Conservation (phyloP, 2,888 invertebrate genomes). For the Rhodophaea formosa region DNA sequence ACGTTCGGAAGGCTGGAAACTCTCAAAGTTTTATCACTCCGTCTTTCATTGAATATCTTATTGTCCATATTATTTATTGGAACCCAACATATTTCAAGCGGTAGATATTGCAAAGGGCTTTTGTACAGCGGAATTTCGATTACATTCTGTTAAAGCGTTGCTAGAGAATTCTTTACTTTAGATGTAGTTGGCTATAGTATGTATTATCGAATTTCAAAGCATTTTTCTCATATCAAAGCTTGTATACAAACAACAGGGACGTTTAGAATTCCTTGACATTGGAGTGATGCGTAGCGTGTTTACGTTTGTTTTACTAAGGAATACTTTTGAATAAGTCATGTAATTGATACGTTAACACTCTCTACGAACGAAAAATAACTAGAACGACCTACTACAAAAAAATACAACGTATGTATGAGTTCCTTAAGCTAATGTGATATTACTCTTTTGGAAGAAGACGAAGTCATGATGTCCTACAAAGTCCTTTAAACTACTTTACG, state of each 20-base stretch:
- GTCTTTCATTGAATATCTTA: conserved; percentile 42
- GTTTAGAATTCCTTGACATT: not conserved
- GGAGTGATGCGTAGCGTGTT: not conserved
- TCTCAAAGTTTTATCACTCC: conserved; percentile 43
- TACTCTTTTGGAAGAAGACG: no score
- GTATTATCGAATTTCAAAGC: conserved; percentile 5
- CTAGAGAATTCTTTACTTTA: conserved; percentile 38
- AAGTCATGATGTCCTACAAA: no score
- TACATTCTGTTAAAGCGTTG: conserved; percentile 41
- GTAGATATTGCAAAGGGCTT: conserved; percentile 46
- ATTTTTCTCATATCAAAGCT: not conserved
- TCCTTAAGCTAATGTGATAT: no score
- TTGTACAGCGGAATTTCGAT: conserved; percentile 46
- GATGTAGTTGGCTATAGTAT: conserved; percentile 7
- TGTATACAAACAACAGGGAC: not conserved
- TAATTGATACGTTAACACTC: no score
- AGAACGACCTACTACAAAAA: no score
- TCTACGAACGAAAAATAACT: no score
- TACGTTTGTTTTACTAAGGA: no score
- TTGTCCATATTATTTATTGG: conserved; percentile 52
- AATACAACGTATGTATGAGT: no score
- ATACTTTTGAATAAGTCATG: no score
- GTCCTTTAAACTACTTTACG: no score
- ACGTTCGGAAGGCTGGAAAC: conserved; percentile 56
- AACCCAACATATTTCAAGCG: conserved; percentile 51